Evolutionary conservation across 2,888 invertebrate species (phyloP).

Genomic region (Hyppa rectilinea): DNA sequence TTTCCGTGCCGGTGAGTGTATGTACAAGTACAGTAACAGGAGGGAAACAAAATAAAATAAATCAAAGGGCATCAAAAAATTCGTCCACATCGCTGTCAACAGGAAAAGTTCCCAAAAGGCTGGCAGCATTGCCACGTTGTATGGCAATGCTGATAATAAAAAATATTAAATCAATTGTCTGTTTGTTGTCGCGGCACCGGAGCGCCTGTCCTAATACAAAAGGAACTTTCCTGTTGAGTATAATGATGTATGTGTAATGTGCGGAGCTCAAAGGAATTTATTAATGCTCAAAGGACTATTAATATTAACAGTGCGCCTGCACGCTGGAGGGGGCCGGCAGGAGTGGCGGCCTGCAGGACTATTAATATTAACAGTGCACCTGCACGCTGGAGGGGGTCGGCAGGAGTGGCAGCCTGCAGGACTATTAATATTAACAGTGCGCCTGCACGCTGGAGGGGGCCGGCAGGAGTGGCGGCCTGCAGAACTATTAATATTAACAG

Average conservation of each 20-base stretch:
- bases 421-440: constrained; percentile 50
- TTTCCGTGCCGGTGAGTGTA: no score
- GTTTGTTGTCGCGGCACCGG: constrained; percentile 1
- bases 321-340: no score
- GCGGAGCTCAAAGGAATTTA: background rate
- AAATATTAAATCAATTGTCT: constrained; percentile 40
- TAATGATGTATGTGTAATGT: constrained; percentile 21
- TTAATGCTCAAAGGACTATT: no score
- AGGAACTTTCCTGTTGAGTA: constrained; percentile 2
- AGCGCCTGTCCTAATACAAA: background rate
- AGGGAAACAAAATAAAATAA: no score
- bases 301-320: constrained; percentile 10
- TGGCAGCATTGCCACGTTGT: no score
- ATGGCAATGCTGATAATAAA: no score
- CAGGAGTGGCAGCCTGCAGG: background rate
- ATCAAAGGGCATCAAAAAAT: no score
- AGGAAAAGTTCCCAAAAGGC: no score
- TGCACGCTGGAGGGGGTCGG: background rate
- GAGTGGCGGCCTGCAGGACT: constrained; percentile 13
- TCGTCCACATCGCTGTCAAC: no score
- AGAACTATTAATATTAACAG: constrained; percentile 31
- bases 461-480: background rate
- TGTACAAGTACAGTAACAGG: no score
- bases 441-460: background rate
- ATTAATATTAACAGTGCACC: constrained; percentile 28